Conservation (phyloP, 92 coral and sea anemone genomes). For the Palythoa heliodiscus region DNA sequence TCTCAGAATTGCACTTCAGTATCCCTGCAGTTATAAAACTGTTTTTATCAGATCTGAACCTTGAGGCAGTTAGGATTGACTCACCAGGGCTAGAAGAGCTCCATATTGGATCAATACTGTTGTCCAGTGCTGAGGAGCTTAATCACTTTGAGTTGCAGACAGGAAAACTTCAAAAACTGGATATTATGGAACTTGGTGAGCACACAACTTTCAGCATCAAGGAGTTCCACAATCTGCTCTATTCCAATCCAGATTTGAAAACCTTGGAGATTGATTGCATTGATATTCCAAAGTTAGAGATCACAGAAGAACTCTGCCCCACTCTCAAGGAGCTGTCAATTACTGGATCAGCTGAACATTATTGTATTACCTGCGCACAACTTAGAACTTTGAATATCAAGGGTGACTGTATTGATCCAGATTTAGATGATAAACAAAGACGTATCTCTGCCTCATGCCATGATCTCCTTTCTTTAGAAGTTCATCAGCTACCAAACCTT, state of each 20-base stretch:
- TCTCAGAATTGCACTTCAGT: slow-evolving; percentile 45
- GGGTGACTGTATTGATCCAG: slow-evolving; percentile 55
- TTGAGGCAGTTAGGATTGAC: slow-evolving; percentile 47
- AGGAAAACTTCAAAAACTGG: slow-evolving; percentile 40
- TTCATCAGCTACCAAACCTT: slow-evolving; percentile 52
- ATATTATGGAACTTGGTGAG: slow-evolving; percentile 36
- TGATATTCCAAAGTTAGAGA: slow-evolving; percentile 43
- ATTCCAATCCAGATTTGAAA: slow-evolving; percentile 40
- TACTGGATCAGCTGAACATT: slow-evolving; percentile 42
- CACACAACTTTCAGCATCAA: neutral
- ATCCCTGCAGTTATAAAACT: slow-evolving; percentile 46
- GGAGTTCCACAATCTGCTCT: slow-evolving; percentile 11
- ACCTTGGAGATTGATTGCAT: slow-evolving; percentile 49
- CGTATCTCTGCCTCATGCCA: slow-evolving; percentile 32
- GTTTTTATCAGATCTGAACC: slow-evolving; percentile 59
- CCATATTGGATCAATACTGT: slow-evolving; percentile 54
- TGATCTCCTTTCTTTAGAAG: slow-evolving; percentile 36
- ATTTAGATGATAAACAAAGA: neutral
- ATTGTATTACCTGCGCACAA: slow-evolving; percentile 33
- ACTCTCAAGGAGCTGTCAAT: slow-evolving; percentile 33
- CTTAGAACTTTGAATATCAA: slow-evolving; percentile 51
- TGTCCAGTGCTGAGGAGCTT: slow-evolving; percentile 23
- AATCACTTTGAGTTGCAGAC: slow-evolving; percentile 7
- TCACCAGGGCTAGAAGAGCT: slow-evolving; percentile 55
- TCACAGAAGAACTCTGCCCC: slow-evolving; percentile 63